Percentiles rank a stretch among this genome's conserved stretches.
phyloP scores from a whole-genome alignment of 2,113 vertebrate genomes.

The Gadus macrocephalus region DNA sequence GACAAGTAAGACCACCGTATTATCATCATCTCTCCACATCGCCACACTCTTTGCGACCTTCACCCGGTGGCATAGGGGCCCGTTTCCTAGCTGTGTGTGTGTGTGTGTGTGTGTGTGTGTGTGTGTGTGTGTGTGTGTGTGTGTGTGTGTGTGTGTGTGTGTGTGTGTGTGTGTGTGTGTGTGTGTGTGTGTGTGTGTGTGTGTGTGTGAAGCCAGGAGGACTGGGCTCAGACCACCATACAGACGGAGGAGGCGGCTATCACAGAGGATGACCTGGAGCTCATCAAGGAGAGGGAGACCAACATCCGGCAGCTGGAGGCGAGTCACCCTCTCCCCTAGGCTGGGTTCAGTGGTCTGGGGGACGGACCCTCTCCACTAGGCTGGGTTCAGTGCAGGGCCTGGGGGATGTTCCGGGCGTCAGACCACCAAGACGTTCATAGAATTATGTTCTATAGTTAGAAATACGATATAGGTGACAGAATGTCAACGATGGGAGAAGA shows the following conservation, averaged over 20 bases:
- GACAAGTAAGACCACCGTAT: constrained; percentile 76
- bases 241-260: constrained; percentile 85
- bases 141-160: constrained; percentile 23
- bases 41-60: too few species aligned
- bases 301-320: constrained; percentile 95
- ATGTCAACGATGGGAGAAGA: too few species aligned
- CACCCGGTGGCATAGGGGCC: too few species aligned
- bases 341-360: too few species aligned
- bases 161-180: background rate
- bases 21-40: background rate
- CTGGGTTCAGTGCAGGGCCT: too few species aligned
- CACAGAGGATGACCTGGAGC: constrained; percentile 93
- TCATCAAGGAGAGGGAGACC: constrained; percentile 93
- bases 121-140: background rate
- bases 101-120: constrained; percentile 23
- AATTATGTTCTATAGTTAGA: too few species aligned
- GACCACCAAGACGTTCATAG: too few species aligned
- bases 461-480: too few species aligned
- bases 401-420: too few species aligned
- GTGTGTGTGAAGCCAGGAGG: constrained; percentile 79
- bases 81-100: too few species aligned
- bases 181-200: constrained; percentile 23
- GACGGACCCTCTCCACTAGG: too few species aligned
- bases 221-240: constrained; percentile 85
- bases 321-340: background rate